Evolutionary conservation across 1,140 invertebrate species (phyloP).

Genomic region (Oscheius sp.): DNA sequence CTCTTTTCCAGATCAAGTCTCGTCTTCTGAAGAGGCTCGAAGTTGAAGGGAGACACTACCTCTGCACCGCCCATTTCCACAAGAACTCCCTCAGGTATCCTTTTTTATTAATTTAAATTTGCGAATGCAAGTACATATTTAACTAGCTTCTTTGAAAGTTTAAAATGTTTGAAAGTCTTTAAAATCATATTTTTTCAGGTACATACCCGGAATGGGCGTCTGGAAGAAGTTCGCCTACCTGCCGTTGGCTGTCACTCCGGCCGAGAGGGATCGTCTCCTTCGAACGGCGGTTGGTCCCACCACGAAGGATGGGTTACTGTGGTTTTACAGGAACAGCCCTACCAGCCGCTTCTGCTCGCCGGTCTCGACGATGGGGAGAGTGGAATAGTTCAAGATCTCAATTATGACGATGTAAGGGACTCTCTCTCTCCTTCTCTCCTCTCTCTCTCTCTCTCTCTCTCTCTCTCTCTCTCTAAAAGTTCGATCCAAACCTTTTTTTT

Average conservation of each 20-base stretch:
- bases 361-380: not conserved
- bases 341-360: conserved; percentile 11
- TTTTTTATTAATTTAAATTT: too few species aligned
- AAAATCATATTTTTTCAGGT: not conserved
- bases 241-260: not conserved
- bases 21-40: not conserved
- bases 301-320: conserved; percentile 12
- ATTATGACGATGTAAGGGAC: conserved; percentile 8
- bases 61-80: conserved; percentile 21
- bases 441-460: too few species aligned
- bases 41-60: conserved; percentile 12
- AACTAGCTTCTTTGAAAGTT: too few species aligned
- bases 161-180: too few species aligned
- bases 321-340: conserved; percentile 5
- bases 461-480: too few species aligned
- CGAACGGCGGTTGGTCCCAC: not conserved
- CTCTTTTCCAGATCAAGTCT: not conserved
- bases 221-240: not conserved
- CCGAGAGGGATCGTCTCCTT: not conserved
- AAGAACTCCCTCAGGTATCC: conserved; percentile 3
- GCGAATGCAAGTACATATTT: too few species aligned
- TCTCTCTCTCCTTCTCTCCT: too few species aligned
- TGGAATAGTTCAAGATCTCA: conserved; percentile 5
- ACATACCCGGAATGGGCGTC: not conserved
- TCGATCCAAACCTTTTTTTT: too few species aligned